Percentiles rank a stretch among this genome's conserved stretches.
Evolutionary conservation across 2,797 vertebrate genomes (phyloP).

Genomic region (Pagetopsis macropterus): DNA sequence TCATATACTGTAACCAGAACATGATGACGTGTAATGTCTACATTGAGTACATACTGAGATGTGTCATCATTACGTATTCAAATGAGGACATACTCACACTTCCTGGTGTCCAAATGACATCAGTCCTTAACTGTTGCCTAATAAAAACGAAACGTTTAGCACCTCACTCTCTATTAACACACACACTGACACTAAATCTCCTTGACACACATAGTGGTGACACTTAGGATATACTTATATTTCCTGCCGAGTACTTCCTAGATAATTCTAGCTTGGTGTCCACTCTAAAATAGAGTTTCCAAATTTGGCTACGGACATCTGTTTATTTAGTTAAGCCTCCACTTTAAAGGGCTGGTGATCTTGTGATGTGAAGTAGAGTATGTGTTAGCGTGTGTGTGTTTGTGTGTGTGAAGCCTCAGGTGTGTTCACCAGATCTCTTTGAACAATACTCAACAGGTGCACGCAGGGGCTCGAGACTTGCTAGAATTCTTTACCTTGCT

Average conservation of each 20-base stretch:
- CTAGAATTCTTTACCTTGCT: constrained; percentile 34
- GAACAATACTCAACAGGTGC: constrained; percentile 67
- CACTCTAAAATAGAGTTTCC: constrained; percentile 27
- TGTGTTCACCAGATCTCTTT: constrained; percentile 43
- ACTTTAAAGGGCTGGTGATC: constrained; percentile 24
- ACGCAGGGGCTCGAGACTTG: not conserved
- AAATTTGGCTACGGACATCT: constrained; percentile 29
- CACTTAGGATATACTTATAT: constrained; percentile 20
- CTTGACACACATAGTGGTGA: constrained; percentile 14
- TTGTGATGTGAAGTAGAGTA: constrained; percentile 4
- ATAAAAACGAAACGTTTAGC: constrained; percentile 40
- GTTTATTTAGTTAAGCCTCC: constrained; percentile 30
- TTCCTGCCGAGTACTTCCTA: constrained; percentile 11
- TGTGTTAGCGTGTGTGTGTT: not conserved
- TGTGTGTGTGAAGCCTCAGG: not conserved
- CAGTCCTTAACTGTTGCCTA: constrained; percentile 4
- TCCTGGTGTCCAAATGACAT: constrained; percentile 12
- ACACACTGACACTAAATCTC: constrained; percentile 27
- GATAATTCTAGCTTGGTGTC: constrained; percentile 17
- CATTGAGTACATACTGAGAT: not conserved
- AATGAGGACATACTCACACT: not conserved
- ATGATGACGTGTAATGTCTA: not conserved
- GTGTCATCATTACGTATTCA: not conserved
- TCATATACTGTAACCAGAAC: not conserved
- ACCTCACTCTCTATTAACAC: constrained; percentile 37